Evolutionary conservation across 2,113 vertebrate genomes (phyloP), one percentile per base, ranked within the genome.

Genomic region (Megalops atlanticus): DNA sequence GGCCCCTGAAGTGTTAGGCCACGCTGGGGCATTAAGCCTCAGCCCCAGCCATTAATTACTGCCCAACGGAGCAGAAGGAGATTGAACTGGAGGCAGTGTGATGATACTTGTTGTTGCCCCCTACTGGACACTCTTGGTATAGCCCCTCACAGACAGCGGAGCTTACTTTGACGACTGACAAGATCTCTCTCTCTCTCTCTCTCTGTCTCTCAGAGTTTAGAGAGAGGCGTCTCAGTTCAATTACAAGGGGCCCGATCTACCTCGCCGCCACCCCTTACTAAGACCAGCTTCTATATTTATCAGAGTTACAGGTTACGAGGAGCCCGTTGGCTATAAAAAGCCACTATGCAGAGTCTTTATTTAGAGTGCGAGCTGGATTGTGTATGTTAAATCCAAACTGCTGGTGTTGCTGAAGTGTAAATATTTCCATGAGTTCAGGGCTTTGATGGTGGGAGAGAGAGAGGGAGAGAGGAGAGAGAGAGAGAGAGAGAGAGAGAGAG

Each of bases 11-110:
- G 81, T 49, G 41, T 76, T 43, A 76, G 76, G 39, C 49, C 84
- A 76, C 35, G 85, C 7, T 83, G 75, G 54, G 45, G 85, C 86
- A 89, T 90, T 88, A 84, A 73, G 78, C 82, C 86, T 92, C 88
- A 90, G 86, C 82, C 84, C 83, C 84, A 72, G 41, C 76, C 75
- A 90, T 91, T 92, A 92, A 93, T 91, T 91, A 91, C 91, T 86
- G 82, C 88, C 86, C 33, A 85, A 82, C 47, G 79, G 77, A 90
- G 86, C 89, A 87, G 79, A 91, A 89, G 89, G 69, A 74, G 76
- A 83, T 54, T 84, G 39, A 68, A 40, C n/a, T 43, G 39, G n/a
- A 40, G 58, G 68, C 58, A 64, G 58, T n/a, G 24, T 31, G 24
- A 15, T 11, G 8, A n/a, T 21, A 24, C 58, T 64, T 10, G 58